These are phyloP conservation scores for Microcebus ravelobensis DNA, from an alignment of 2,113 vertebrate genomes.

Conservation along the genomic window DNA sequence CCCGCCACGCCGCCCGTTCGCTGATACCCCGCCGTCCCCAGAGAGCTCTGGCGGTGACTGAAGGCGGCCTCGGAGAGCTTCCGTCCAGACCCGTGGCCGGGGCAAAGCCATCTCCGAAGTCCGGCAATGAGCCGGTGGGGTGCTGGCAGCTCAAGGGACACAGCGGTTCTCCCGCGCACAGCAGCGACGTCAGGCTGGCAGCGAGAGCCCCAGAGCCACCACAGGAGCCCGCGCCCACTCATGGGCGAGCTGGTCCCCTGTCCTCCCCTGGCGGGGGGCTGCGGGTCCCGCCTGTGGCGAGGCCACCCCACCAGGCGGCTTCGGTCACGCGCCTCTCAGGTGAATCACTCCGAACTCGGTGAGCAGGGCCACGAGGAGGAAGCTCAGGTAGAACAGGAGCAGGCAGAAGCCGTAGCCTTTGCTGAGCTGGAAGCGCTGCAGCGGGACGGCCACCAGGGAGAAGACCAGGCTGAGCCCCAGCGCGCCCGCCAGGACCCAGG, in stretches of 20 bases:
- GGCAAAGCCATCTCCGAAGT: not conserved
- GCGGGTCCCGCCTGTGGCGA: not conserved
- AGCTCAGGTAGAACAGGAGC: conserved; percentile 89
- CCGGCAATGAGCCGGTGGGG: not conserved
- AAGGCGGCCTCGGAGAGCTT: fast-evolving
- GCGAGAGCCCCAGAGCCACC: fast-evolving
- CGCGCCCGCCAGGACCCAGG: conserved; percentile 92
- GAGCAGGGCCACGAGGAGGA: conserved; percentile 92
- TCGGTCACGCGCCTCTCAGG: conserved; percentile 24
- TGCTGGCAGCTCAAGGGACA: not conserved
- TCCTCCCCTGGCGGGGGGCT: not conserved
- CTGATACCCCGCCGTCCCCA: not conserved
- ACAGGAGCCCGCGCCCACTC: fast-evolving
- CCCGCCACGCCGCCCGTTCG: not conserved
- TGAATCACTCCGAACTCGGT: conserved; percentile 92
- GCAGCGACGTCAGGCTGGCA: not conserved
- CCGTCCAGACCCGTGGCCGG: not conserved
- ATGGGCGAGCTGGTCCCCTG: fast-evolving
- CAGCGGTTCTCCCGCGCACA: fast-evolving
- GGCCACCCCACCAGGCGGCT: not conserved
- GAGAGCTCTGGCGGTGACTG: not conserved
- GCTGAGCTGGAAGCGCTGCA: conserved; percentile 91
- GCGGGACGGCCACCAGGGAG: conserved; percentile 91
- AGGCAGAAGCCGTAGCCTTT: conserved; percentile 89
- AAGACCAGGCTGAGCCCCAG: conserved; percentile 93